Base-by-base conservation (phyloP, 2,888 invertebrate genomes). In the Mayetiola destructor region DNA sequence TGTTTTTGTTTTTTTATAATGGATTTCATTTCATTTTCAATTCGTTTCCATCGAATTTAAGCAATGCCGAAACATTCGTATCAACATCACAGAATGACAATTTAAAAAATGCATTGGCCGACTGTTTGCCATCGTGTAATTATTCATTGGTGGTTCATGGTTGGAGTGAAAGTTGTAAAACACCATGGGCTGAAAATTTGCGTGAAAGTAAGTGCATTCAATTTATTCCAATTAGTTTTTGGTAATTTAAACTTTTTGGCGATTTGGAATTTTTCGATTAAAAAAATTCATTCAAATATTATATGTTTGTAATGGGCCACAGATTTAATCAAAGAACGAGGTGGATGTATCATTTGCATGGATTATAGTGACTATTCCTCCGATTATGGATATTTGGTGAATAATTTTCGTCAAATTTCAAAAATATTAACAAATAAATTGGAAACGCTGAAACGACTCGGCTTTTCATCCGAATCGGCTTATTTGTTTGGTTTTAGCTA, bases 401-500 rank as follows among this genome's bases (percentile, higher is more conserved):
- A 64, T 8, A 66, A 66, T 30, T 71, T 69, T 58, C 61, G 65
- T 0, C 37, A 61, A 3, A 63, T 71, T 21, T 64, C 64, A 2
- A 62, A 62, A 14, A 62, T 65, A 10, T 62, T 71, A 20, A 62
- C 63, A 1, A 59, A 62, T 4, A 64, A 68, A 42, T 55, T 71
- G 12, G 18, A 62, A 3, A 59, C 63, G 0, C 56, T 70, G 4
- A 59, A 65, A 14, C 56, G 59, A 14, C 61, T 64, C 54, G 70
- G 70, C 2, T 63, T 71, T 2, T 61, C 66, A 56, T 64, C 67
- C 1, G 61, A 59, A 3, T 62, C 62, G 5, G 65, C 64, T 0
- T 69, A 64, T 54, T 65, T 71, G 61, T 71, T 70, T 62, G 72
- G 71, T 14, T 71, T 71, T 42, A 70, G 70, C 57, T 68, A 66